Evolutionary conservation across 2,113 vertebrate genomes (phyloP).

Genomic region (Peromyscus leucopus): DNA sequence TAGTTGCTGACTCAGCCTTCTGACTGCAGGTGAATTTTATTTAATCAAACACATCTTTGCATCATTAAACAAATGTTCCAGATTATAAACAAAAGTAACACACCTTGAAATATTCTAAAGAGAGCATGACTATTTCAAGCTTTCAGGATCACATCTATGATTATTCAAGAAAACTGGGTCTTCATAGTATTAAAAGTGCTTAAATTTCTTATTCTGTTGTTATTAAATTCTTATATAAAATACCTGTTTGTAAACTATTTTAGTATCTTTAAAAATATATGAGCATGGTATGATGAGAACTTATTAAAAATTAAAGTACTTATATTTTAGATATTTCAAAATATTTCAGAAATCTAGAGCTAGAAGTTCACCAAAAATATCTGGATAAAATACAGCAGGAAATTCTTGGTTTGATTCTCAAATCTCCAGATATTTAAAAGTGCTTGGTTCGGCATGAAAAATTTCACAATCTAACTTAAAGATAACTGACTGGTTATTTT

Average conservation of each 20-base stretch:
- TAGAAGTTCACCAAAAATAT: neutral
- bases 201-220: neutral
- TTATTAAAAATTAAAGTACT: neutral
- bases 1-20: no score
- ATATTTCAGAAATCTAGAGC: neutral
- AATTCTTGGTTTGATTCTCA: neutral
- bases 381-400: neutral
- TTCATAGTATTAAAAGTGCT: neutral
- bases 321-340: neutral
- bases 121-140: neutral
- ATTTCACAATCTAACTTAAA: no score
- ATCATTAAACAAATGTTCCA: no score
- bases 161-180: neutral
- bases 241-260: neutral
- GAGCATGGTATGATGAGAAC: neutral
- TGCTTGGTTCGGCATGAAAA: neutral
- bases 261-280: neutral
- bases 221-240: neutral
- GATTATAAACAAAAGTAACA: no score
- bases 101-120: no score
- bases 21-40: no score
- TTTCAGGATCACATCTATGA: neutral
- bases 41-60: no score
- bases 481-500: neutral
- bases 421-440: neutral